These are phyloP conservation scores for Smutsia temminckii DNA, from an alignment of 2,797 vertebrate genomes.

Conservation along the genomic window DNA sequence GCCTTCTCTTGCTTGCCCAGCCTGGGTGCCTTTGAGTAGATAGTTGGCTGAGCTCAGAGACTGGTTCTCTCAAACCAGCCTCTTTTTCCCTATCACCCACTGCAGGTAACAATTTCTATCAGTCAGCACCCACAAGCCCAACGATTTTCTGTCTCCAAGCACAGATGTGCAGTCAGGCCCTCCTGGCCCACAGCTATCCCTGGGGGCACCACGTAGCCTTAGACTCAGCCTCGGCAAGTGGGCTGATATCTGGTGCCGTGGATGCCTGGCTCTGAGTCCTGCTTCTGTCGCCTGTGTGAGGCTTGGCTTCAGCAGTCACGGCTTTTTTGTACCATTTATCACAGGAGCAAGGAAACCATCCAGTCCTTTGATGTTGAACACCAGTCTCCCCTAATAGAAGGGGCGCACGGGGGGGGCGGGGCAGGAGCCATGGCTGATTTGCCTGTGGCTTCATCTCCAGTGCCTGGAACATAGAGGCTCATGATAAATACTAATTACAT, in stretches of 20 bases:
- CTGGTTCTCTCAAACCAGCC: background rate
- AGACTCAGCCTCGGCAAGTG: background rate
- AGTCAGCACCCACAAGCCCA: background rate
- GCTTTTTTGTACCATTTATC: background rate
- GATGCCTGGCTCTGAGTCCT: background rate
- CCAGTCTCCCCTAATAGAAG: background rate
- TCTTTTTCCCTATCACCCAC: background rate
- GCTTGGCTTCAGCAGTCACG: background rate
- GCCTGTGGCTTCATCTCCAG: background rate
- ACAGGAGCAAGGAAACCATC: background rate
- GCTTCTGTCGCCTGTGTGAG: fast-evolving
- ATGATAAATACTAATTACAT: too few species aligned
- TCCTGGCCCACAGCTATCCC: background rate
- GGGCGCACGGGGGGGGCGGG: fast-evolving
- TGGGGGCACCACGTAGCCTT: fast-evolving
- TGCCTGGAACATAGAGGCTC: fast-evolving
- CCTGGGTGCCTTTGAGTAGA: background rate
- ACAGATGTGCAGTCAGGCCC: background rate
- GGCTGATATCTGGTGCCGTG: background rate
- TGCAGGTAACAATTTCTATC: background rate
- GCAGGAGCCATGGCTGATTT: background rate
- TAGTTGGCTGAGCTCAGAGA: background rate
- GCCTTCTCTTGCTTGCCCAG: fast-evolving
- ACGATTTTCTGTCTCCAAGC: background rate
- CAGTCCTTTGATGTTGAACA: fast-evolving